A percentile compares a stretch with the other conserved stretches of the same genome.
These are phyloP conservation scores for Gymnothorax javanicus DNA, from an alignment of 2,797 vertebrate species.

Conservation along the genomic window DNA sequence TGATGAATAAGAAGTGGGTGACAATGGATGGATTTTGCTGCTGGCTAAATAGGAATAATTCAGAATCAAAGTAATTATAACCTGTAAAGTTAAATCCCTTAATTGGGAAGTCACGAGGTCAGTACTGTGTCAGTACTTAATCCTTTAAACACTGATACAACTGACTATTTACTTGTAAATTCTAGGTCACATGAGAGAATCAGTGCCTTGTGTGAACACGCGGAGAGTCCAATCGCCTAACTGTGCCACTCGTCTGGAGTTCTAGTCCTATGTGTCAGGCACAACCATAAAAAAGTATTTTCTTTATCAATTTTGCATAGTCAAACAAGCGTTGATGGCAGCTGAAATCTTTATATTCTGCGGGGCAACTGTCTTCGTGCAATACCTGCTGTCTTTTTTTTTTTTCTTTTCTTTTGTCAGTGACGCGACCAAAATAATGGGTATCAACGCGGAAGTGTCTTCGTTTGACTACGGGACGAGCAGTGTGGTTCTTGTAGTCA, in stretches of 20 bases:
- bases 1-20: neutral
- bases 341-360: no score
- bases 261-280: neutral
- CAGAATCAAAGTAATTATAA: neutral
- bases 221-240: neutral
- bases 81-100: neutral
- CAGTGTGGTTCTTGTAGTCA: conserved; percentile 58
- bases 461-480: neutral
- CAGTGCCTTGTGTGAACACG: neutral
- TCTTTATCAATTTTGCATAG: no score
- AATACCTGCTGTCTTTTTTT: no score
- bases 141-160: neutral
- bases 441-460: neutral
- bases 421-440: neutral
- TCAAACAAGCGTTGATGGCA: no score
- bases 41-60: neutral
- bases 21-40: neutral
- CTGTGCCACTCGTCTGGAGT: neutral
- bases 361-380: no score
- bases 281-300: neutral
- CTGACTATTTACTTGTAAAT: neutral
- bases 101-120: neutral
- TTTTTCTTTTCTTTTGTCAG: no score
- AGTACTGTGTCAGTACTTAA: neutral
- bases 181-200: neutral